A percentile compares a stretch with the other conserved stretches of the same genome.
These are phyloP conservation scores for Helicorthomorpha holstii DNA, from an alignment of 1,140 invertebrate species.

Conservation along the genomic window DNA sequence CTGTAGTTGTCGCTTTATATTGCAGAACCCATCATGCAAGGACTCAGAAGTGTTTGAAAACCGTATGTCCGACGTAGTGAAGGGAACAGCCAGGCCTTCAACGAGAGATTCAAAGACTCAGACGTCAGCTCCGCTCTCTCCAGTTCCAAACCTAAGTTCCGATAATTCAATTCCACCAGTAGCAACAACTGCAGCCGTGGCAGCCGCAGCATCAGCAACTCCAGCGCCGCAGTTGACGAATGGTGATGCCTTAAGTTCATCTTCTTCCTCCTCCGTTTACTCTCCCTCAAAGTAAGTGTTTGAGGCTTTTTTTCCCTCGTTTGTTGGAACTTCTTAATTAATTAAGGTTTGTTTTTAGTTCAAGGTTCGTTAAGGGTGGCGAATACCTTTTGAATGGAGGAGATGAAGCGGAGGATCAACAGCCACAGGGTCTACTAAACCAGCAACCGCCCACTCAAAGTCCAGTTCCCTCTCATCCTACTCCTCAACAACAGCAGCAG, in stretches of 20 bases:
- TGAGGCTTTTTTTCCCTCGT: no score
- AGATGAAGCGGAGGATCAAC: no score
- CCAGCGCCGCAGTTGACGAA: slow-evolving; percentile 12
- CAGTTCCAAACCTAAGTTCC: slow-evolving; percentile 9
- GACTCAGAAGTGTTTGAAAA: slow-evolving; percentile 23
- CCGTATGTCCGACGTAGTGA: slow-evolving; percentile 60
- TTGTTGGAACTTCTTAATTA: no score
- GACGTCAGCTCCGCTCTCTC: slow-evolving; percentile 17
- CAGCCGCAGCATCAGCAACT: slow-evolving; percentile 5
- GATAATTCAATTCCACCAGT: slow-evolving; percentile 9
- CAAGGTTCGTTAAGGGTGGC: no score
- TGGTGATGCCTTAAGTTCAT: slow-evolving; percentile 9
- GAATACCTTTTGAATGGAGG: no score
- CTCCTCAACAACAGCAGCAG: no score
- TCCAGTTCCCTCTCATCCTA: no score
- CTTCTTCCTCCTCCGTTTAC: slow-evolving; percentile 14
- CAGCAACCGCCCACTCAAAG: no score
- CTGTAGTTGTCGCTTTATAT: slow-evolving; percentile 9
- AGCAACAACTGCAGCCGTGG: not conserved
- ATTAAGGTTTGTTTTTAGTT: no score
- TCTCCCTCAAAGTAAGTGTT: slow-evolving; percentile 14
- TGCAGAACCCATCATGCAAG: slow-evolving; percentile 7
- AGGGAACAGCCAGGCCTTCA: slow-evolving; percentile 42
- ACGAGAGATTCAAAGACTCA: slow-evolving; percentile 26
- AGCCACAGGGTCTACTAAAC: no score